Evolutionary conservation across 2,888 invertebrate genomes (phyloP), one percentile per base, ranked within the genome.

Genomic region (Mellilla xanthometata): DNA sequence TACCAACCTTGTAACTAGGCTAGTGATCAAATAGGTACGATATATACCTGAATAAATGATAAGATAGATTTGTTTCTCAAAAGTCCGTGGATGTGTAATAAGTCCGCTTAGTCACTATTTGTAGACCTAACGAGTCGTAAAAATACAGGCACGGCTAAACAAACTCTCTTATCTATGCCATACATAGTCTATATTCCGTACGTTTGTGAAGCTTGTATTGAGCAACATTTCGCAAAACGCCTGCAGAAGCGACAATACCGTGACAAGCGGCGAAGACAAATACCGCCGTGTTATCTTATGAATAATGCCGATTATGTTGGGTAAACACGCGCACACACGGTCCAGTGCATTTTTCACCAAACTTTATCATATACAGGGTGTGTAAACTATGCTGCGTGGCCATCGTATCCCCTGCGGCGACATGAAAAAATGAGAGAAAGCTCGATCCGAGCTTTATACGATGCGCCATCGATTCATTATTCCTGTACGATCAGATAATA

Each of bases 261-360:
- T 79, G 83, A 83, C 85, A 78, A 76, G 71, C 67, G 73, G 66
- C 68, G 78, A 83, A 87, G 78, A 84, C 87, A 89, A 89, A 87
- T 72, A 88, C 81, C 58, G 59, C 58, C 66, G 78, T 70, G 84
- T 83, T 88, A 88, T 88, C 87, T 81, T 86, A 87, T 89, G 89
- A 89, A 88, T 89, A 87, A 89, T 87, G 83, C 83, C 85, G 88
- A 87, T 86, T 83, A 86, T 84, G 73, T 82, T 85, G 75, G 61
- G 79, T 71, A 86, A 88, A 89, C 82, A 86, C 69, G 71, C 75
- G 76, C 79, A 77, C 74, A 76, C 76, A 69, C 69, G 75, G 72
- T 71, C 63, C 54, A 75, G 65, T 85, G 81, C 78, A 81, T 85
- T 88, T 87, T 86, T 84, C 80, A 82, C 73, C 60, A 80, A 78